These are phyloP conservation scores for Scaptodrosophila latifasciaeformis DNA, from an alignment of 2,888 invertebrate species.

Conservation along the genomic window DNA sequence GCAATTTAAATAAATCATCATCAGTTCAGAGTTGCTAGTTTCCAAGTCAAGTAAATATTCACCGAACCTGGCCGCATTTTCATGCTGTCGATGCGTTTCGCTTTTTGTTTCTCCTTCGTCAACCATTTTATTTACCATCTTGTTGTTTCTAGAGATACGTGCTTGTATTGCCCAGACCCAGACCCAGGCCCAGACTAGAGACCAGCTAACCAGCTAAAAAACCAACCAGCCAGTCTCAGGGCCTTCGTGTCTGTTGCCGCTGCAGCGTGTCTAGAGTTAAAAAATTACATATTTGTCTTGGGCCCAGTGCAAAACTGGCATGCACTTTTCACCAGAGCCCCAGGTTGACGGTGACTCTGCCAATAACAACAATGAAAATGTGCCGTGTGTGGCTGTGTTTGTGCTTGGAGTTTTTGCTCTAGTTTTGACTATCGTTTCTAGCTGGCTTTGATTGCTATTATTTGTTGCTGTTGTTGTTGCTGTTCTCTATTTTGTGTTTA, in stretches of 20 bases:
- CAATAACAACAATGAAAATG: too few relatives aligned
- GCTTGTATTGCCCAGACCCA: too few relatives aligned
- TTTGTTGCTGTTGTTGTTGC: constrained; percentile 18
- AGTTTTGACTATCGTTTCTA: constrained; percentile 32
- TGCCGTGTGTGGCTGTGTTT: constrained; percentile 31
- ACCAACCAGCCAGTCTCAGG: constrained; percentile 23
- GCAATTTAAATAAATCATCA: constrained; percentile 73
- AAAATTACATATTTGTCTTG: constrained; percentile 60
- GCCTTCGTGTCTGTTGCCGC: neutral
- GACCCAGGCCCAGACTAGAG: too few relatives aligned
- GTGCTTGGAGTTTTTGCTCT: constrained; percentile 56
- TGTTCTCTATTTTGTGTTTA: constrained; percentile 31
- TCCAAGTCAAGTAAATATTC: neutral
- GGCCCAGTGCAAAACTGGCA: constrained; percentile 19
- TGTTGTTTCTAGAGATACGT: too few relatives aligned
- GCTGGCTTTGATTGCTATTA: constrained; percentile 12
- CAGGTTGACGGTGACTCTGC: too few relatives aligned
- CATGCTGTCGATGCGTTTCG: constrained; percentile 55
- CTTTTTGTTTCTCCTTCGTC: constrained; percentile 12
- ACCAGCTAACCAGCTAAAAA: too few relatives aligned
- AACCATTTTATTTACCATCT: too few relatives aligned
- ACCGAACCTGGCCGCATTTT: neutral
- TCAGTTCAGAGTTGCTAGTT: constrained; percentile 31
- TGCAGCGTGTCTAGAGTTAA: constrained; percentile 22
- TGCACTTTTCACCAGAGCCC: constrained; percentile 44